A percentile compares a stretch with the other conserved stretches of the same genome.
Conservation (phyloP, 2,888 invertebrate genomes). For the Clitarchus hookeri region DNA sequence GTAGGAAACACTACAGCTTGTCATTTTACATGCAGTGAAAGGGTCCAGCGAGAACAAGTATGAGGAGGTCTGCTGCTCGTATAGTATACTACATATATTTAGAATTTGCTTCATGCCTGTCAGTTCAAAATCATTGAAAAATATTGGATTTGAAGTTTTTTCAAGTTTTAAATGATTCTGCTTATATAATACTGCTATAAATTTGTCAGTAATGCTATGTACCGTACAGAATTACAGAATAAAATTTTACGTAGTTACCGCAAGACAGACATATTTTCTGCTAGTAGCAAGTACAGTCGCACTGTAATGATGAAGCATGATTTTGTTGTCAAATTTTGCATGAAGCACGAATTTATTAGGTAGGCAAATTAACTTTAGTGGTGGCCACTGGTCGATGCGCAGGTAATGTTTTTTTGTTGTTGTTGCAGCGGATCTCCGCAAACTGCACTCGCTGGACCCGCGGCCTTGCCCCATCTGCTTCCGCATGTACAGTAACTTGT, state of each 20-base stretch:
- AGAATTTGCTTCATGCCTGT: background rate
- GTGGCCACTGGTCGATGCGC: background rate
- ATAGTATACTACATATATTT: background rate
- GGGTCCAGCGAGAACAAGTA: slow-evolving; percentile 11
- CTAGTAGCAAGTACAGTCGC: background rate
- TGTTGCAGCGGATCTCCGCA: slow-evolving; percentile 58
- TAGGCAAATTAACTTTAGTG: too few species aligned
- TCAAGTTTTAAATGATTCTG: background rate
- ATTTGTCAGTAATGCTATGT: background rate
- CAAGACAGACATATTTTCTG: background rate
- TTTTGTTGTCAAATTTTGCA: background rate
- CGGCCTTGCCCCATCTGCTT: slow-evolving; percentile 67
- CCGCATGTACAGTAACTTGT: slow-evolving; percentile 67
- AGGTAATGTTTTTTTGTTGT: slow-evolving; percentile 10
- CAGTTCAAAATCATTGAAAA: background rate
- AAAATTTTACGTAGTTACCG: background rate
- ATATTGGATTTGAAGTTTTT: background rate
- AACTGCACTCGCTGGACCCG: slow-evolving; percentile 60
- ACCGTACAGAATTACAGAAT: background rate
- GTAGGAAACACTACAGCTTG: slow-evolving; percentile 45
- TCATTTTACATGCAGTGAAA: background rate
- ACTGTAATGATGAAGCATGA: background rate
- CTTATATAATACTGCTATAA: background rate
- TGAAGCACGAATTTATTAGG: background rate
- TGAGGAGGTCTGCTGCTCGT: slow-evolving; percentile 6